Conservation (phyloP, 2,888 invertebrate species). For the Eutolmus rufibarbis region DNA sequence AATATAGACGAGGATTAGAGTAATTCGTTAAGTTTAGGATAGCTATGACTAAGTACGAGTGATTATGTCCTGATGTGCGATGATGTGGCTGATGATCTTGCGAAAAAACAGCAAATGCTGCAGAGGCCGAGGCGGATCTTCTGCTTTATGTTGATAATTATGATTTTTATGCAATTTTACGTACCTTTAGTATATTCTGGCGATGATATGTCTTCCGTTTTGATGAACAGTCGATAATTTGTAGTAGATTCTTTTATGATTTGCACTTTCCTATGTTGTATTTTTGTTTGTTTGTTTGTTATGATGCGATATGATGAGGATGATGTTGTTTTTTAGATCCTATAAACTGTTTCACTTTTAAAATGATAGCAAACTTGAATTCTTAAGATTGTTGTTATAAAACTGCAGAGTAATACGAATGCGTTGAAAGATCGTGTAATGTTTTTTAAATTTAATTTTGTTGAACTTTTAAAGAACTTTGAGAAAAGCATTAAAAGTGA, state of each 20-base stretch:
- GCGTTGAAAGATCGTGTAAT: background rate
- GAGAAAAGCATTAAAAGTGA: background rate
- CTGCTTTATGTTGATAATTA: background rate
- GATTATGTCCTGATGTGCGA: background rate
- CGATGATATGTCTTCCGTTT: constrained; percentile 11
- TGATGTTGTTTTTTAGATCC: background rate
- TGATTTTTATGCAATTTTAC: background rate
- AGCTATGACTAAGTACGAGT: background rate
- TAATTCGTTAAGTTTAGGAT: background rate
- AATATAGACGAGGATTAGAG: constrained; percentile 2
- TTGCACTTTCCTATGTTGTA: background rate
- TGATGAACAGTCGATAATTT: background rate
- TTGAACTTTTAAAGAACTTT: background rate
- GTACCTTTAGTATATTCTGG: background rate
- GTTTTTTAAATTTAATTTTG: background rate
- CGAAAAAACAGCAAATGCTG: background rate
- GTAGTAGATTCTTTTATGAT: background rate
- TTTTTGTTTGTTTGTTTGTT: background rate
- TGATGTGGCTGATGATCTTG: background rate
- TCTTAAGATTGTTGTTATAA: background rate
- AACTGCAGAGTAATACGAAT: background rate
- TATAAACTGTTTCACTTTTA: background rate
- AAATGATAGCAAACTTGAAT: background rate
- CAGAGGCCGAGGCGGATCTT: background rate
- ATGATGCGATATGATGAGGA: constrained; percentile 6